Base-by-base conservation (phyloP, 2,797 vertebrate genomes). In the Smutsia temminckii region DNA sequence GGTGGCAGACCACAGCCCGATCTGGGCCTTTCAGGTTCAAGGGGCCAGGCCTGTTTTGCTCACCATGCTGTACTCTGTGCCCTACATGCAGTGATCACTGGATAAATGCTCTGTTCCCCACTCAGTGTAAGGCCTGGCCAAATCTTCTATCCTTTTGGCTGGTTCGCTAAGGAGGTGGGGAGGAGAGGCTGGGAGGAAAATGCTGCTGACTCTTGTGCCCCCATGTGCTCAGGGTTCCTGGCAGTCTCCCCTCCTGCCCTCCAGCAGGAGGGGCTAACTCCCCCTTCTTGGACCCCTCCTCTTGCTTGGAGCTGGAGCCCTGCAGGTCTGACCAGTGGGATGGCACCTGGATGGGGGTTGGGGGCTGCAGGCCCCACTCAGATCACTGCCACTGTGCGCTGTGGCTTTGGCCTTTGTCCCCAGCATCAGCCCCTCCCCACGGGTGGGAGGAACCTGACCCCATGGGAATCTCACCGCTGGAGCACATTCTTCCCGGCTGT, bases 321-420 rank as follows among this genome's bases (percentile, higher is more conserved):
- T 64, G 23, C 46, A 42, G 55, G 49, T 66, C 71, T 32, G 34
- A 51, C 40, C 0, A 13, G 37, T 6, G 6, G 68, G n/a, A 4
- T 42, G 61, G 64, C 10, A 21, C 40, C 86, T 46, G 34, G 68
- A 42, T 37, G 20, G 49, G 64, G 29, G 61, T 14, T 8, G 18
- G 21, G 55, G 3, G 4, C 61, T 0, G 1, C 1, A 6, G 74
- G 64, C 66, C 29, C 8, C 0, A 1, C n/a, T 21, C 0, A 12
- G 72, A n/a, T 59, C 72, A 34, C 40, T 55, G 61, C 49, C 42
- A 1, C 42, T 0, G 9, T 8, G 49, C 5, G 0, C 53, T 8
- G 11, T 68, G 86, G 69, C 72, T 23, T 32, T 7, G 0, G 69
- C 93, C 46, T 91, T 79, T 88, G 79, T 89, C 74, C 40, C 42